Evolutionary conservation across 2,797 vertebrate species (phyloP).

Genomic region (Sebastes cheni): DNA sequence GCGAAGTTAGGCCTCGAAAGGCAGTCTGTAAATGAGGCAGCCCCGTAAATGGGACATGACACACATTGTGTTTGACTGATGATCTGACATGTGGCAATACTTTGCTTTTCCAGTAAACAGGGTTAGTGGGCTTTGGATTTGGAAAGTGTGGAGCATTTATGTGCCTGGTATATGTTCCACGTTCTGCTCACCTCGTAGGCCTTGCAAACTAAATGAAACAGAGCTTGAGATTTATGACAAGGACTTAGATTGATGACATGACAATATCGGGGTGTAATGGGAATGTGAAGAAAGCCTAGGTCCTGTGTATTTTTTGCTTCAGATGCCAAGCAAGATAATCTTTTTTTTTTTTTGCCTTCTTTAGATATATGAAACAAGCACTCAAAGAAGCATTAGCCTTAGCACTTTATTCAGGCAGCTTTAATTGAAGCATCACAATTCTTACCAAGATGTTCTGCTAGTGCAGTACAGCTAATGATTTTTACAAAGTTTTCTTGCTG

Average conservation of each 20-base stretch:
- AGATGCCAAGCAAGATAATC: slow-evolving; percentile 66
- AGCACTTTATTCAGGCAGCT: slow-evolving; percentile 71
- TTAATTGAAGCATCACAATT: slow-evolving; percentile 30
- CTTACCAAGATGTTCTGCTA: slow-evolving; percentile 34
- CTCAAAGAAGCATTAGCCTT: slow-evolving; percentile 34
- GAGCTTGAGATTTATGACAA: slow-evolving; percentile 27
- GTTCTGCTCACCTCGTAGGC: slow-evolving; percentile 66
- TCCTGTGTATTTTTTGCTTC: slow-evolving; percentile 50
- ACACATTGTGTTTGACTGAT: neutral
- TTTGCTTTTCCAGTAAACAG: slow-evolving; percentile 29
- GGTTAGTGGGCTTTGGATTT: slow-evolving; percentile 52
- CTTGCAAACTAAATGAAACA: slow-evolving; percentile 51
- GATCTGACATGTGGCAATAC: neutral
- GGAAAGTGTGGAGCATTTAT: slow-evolving; percentile 53
- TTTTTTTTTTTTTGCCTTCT: slow-evolving; percentile 66
- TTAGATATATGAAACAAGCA: slow-evolving; percentile 36
- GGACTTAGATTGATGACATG: slow-evolving; percentile 1
- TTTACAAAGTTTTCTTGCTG: slow-evolving; percentile 48
- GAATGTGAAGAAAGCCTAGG: slow-evolving; percentile 6
- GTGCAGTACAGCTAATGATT: slow-evolving; percentile 46
- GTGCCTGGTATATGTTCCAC: slow-evolving; percentile 64
- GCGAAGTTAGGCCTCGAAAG: neutral
- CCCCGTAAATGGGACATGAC: neutral
- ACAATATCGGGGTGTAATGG: neutral
- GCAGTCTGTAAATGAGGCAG: neutral